Base-by-base conservation (phyloP, 92 coral and sea anemone species). In the Montipora capitata region DNA sequence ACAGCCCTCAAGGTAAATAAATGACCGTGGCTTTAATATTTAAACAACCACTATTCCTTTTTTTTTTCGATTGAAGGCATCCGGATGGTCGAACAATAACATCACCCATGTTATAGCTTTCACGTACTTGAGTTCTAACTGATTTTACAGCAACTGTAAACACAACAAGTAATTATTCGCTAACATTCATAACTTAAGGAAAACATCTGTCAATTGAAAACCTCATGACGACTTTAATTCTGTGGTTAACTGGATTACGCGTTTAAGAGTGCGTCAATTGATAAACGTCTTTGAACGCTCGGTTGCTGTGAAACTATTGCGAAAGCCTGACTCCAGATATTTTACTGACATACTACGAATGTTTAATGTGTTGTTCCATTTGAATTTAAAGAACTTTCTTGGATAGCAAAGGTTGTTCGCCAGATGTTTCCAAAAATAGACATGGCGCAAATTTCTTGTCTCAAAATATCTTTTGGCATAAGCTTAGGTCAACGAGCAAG, bases 81-180 rank as follows among this genome's bases (percentile, higher is more conserved):
- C 1, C 35, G 35, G 35, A 27, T 27, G 35, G 35, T 27, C 35
- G 35, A 27, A 27, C 35, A 27, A 27, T 27, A 27, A 27, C 35
- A 27, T 27, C 35, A 27, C 35, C 35, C 35, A 27, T 27, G 35
- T 27, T 27, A 27, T 27, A 27, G 35, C 35, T 27, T 27, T 27
- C 35, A 27, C 35, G 35, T 27, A 27, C 35, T 27, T 48, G 10
- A 5, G 61, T 7, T 12, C 8, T 11, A 45, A 20, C 39, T 67
- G 45, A 62, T 16, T 10, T 17, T 4, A 51, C n/a, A 51, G 54
- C 16, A 44, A 48, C 52, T 35, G 45, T 64, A 79, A 64, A 65
- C 13, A 43, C 62, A 44, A 17, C 63, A 66, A 79, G 43, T 44
- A 79, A 79, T 79, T 66, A 79, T 27, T 45, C 16, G 74, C 74